Base-by-base conservation (phyloP, 2,888 invertebrate species). In the Megamerina dolium region DNA sequence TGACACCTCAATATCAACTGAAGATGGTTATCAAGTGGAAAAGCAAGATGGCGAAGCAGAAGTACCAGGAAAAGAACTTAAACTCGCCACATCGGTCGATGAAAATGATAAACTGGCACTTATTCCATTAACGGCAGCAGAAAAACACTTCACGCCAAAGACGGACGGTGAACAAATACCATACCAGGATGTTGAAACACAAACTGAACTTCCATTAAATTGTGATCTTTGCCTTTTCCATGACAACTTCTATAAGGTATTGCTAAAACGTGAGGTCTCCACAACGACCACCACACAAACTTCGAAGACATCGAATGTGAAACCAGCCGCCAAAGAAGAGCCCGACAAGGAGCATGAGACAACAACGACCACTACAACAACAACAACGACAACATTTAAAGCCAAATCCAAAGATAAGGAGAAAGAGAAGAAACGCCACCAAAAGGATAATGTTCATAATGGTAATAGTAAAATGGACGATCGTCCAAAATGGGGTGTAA, bases 401-500 rank as follows among this genome's bases (percentile, higher is more conserved):
- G 70, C 70, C 1, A 70, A 68, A 4, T 63, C 69, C 13, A 70
- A 67, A 2, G 65, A 63, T 23, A 63, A 64, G 37, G 64, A 64
- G 4, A 65, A 65, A 42, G 19, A 17, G 0, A 50, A 51, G 4
- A 43, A 53, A 20, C 54, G 53, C 26, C 52, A 57, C 8, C 60
- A 57, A 42, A 61, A 63, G 23, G 45, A 33, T 37, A 54, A 53
- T 37, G 37, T 30, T n/a, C 19, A 31, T 8, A 18, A 37, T 14
- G 19, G 19, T 8, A 37, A 43, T 12, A 50, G 49, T 16, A 68
- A 66, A 58, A 72, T 80, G 57, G 79, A 79, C 61, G 78, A 79
- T 65, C 75, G 86, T 44, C 81, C 83, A 10, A 80, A 87, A 70
- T 82, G 87, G 87, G 80, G 83, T 31, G 85, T 81, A 2, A 85